A percentile compares a stretch with the other conserved stretches of the same genome.
phyloP scores from a whole-genome alignment of 2,888 invertebrate genomes.

The Tridacna gigas region DNA sequence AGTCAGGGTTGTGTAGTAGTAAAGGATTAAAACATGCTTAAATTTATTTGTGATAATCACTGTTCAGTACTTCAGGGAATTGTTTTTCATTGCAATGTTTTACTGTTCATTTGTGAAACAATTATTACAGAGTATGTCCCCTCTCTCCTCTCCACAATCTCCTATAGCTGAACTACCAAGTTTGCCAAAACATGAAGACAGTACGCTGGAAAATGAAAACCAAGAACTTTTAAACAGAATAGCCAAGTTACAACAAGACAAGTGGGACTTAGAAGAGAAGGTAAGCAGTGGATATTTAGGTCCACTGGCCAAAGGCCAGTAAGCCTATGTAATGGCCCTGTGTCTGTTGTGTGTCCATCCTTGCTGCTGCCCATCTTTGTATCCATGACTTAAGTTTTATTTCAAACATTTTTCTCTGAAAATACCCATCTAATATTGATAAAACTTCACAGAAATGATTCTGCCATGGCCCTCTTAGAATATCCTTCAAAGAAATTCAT shows the following conservation, averaged over 20 bases:
- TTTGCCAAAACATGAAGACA: conserved; percentile 31
- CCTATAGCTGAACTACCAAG: conserved; percentile 45
- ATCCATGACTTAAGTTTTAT: neutral
- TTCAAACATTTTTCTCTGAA: neutral
- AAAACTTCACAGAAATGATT: neutral
- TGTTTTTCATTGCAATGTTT: too few relatives aligned
- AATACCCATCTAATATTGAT: neutral
- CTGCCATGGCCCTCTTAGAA: neutral
- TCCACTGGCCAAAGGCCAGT: neutral
- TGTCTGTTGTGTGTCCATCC: neutral
- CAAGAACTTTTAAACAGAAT: conserved; percentile 84
- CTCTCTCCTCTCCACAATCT: conserved; percentile 48
- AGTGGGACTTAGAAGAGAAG: conserved; percentile 86
- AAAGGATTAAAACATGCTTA: too few relatives aligned
- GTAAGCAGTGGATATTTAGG: conserved; percentile 67
- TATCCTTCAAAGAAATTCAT: neutral
- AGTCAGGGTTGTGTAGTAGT: too few relatives aligned
- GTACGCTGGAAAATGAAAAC: conserved; percentile 82
- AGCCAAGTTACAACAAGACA: conserved; percentile 85
- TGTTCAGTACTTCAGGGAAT: too few relatives aligned
- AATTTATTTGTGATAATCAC: too few relatives aligned
- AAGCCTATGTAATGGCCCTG: neutral
- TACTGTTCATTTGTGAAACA: too few relatives aligned
- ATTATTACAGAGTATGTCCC: conserved; percentile 51
- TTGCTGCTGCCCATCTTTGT: neutral